A percentile compares a stretch with the other conserved stretches of the same genome.
phyloP scores from a whole-genome alignment of 2,797 vertebrate genomes.

The Acrossocheilus wenchowensis region DNA sequence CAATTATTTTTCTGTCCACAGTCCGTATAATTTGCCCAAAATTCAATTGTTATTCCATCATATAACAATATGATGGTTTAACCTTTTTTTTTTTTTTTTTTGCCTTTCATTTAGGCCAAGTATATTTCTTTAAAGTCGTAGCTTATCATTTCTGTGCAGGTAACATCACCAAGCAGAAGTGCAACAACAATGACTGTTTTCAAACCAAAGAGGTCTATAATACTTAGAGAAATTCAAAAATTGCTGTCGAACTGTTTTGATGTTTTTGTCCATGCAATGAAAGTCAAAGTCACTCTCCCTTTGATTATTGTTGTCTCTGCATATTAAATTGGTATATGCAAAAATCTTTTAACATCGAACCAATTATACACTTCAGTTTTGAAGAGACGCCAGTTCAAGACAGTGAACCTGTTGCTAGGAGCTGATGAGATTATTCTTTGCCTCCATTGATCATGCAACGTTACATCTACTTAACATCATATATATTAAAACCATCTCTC shows the following conservation, averaged over 20 bases:
- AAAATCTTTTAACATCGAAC: slow-evolving; percentile 2
- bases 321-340: neutral
- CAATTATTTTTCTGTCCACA: slow-evolving; percentile 10
- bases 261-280: neutral
- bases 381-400: slow-evolving; percentile 4
- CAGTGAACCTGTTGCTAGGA: slow-evolving; percentile 31
- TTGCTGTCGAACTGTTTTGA: neutral
- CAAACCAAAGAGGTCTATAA: neutral
- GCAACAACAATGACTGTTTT: neutral
- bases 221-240: neutral
- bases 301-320: neutral
- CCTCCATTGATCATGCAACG: neutral
- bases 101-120: neutral
- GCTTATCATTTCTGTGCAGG: neutral
- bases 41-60: neutral
- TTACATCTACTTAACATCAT: neutral
- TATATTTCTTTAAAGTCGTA: neutral
- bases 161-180: neutral
- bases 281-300: neutral
- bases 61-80: neutral
- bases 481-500: slow-evolving; percentile 27
- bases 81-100: neutral
- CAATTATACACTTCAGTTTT: slow-evolving; percentile 24
- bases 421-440: slow-evolving; percentile 21
- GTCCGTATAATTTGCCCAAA: neutral